Conservation (phyloP, 2,113 vertebrate species). For the Calypte anna region DNA sequence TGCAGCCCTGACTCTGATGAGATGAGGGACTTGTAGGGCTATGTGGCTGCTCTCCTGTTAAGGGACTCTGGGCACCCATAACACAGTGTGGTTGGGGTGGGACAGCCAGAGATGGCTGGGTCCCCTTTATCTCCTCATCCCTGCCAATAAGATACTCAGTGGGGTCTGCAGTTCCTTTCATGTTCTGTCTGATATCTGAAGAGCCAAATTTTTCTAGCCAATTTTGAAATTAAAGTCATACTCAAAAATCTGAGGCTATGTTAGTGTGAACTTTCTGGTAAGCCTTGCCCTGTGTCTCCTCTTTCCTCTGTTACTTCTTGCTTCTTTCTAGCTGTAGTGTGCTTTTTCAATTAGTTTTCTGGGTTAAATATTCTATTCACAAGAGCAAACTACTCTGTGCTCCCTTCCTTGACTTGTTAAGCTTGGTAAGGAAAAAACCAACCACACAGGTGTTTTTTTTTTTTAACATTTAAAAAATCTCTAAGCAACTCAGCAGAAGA, state of each 20-base stretch:
- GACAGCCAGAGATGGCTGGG: background rate
- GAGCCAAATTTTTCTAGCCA: background rate
- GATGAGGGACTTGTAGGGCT: fast-evolving
- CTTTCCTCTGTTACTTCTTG: background rate
- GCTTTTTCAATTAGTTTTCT: background rate
- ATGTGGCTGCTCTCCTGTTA: background rate
- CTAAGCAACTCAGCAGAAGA: background rate
- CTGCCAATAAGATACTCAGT: background rate
- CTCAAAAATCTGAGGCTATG: background rate
- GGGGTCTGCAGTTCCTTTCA: background rate
- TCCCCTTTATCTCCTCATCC: background rate
- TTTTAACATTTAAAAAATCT: background rate
- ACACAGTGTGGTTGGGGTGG: background rate
- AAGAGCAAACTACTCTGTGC: background rate
- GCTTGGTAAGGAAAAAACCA: background rate
- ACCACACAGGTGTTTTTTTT: background rate
- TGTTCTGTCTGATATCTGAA: background rate
- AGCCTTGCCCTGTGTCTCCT: background rate
- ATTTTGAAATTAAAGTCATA: background rate
- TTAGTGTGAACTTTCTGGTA: background rate
- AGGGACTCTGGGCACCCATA: background rate
- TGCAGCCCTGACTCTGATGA: background rate
- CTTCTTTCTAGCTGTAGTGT: background rate
- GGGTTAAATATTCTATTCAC: background rate
- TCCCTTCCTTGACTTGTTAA: background rate